Evolutionary conservation across 2,888 invertebrate genomes (phyloP), one percentile per base, ranked within the genome.

Genomic region (Torymus texanus): DNA sequence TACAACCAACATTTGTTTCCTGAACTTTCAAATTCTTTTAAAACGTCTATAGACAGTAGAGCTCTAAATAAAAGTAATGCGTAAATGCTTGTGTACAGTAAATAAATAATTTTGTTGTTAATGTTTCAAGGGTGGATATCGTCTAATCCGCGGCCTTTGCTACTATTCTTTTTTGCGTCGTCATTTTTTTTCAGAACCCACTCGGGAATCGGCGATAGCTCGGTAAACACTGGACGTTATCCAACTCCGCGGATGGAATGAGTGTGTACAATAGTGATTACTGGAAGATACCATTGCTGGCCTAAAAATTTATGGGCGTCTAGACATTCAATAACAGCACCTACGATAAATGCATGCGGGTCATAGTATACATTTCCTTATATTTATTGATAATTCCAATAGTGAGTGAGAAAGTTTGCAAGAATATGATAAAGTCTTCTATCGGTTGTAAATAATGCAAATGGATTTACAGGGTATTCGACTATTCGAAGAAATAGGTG

Each of bases 301-400:
- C 72, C 3, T 62, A 72, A 62, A 72, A 61, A 13, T 50, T 62
- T 24, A 62, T 61, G 53, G 72, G 53, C n/a, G 62, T 72, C 14
- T 72, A 51, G 61, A 24, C 72, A 11, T 72, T 21, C 16, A 41
- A 58, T 53, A 21, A 71, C 12, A 14, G n/a, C 4, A 16, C 3
- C 24, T 53, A 61, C 41, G 16, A 72, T 16, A 62, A 53, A 62
- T 18, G 21, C 11, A 72, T 61, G 24, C 18, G 18, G 8, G 14
- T 41, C 11, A 1, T 50, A 1, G 53, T 72, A 2, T 72, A 51
- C n/a, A 51, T 72, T n/a, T 50, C 71, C 12, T 12, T 61, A 11
- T 62, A 53, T 24, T 51, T 11, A 13, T 62, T 72, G 16, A 53
- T 62, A 62, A 53, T 62, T 53, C 24, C 71, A 14, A 53, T 53